A percentile compares a stretch with the other conserved stretches of the same genome.
phyloP scores from a whole-genome alignment of 2,797 vertebrate genomes.

The Argentina silus region DNA sequence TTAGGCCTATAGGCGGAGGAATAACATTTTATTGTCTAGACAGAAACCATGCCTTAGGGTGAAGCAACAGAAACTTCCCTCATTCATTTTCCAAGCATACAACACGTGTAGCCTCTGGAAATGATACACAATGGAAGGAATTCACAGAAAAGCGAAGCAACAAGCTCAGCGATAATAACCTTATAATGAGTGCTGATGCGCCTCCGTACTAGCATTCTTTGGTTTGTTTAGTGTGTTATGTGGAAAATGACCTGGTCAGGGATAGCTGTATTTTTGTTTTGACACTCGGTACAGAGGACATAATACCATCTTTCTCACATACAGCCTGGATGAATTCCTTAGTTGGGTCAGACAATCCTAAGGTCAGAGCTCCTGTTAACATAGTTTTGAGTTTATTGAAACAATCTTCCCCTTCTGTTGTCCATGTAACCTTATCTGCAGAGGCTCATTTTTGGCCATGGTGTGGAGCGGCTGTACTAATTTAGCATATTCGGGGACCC shows the following conservation, averaged over 20 bases:
- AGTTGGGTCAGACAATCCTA: no score
- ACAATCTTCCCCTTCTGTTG: no score
- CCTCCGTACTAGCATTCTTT: background rate
- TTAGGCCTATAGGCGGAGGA: background rate
- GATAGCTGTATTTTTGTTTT: background rate
- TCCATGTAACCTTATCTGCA: no score
- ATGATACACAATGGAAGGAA: background rate
- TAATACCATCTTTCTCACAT: no score
- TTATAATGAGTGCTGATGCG: background rate
- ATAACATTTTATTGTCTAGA: background rate
- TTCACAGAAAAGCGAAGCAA: background rate
- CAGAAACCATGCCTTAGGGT: background rate
- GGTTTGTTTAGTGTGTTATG: background rate
- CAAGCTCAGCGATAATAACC: background rate
- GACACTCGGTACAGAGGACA: no score
- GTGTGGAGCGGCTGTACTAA: no score
- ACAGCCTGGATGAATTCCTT: no score
- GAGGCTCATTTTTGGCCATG: no score
- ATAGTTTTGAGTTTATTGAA: no score
- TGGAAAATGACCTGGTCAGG: background rate
- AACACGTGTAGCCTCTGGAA: constrained; percentile 2
- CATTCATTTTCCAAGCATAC: background rate
- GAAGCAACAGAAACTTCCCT: background rate
- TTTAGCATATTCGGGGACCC: no score
- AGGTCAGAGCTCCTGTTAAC: no score